phyloP scores from a whole-genome alignment of 2,113 vertebrate species.

The Chionis minor region DNA sequence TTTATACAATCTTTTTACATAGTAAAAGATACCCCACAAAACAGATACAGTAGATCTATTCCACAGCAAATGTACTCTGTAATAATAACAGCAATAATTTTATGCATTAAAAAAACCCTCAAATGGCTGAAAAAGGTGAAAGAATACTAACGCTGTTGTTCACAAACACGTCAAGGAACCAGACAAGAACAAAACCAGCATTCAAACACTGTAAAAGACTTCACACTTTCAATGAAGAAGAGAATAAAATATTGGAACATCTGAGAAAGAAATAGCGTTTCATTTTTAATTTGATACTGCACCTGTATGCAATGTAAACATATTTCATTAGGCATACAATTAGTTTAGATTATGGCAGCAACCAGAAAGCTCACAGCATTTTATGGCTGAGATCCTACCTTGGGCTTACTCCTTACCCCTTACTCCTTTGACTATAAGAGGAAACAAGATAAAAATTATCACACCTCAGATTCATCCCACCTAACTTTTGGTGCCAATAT shows the following conservation, averaged over 20 bases:
- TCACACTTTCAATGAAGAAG: neutral
- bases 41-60: neutral
- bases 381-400: neutral
- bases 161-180: neutral
- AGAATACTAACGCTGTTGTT: neutral
- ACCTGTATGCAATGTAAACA: rapidly evolving
- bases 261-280: neutral
- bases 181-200: neutral
- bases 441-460: neutral
- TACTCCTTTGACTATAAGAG: neutral
- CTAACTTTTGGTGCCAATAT: neutral
- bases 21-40: neutral
- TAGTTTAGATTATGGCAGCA: neutral
- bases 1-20: neutral
- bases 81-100: neutral
- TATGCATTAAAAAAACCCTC: rapidly evolving
- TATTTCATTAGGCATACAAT: neutral
- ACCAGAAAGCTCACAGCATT: neutral
- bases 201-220: neutral
- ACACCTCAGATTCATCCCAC: neutral
- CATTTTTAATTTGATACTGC: neutral
- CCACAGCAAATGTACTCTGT: neutral
- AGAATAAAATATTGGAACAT: neutral
- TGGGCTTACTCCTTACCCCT: neutral
- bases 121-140: neutral